Percentiles rank a stretch among this genome's conserved stretches.
These are phyloP conservation scores for Hipposideros larvatus DNA, from an alignment of 2,797 vertebrate species.

Conservation along the genomic window DNA sequence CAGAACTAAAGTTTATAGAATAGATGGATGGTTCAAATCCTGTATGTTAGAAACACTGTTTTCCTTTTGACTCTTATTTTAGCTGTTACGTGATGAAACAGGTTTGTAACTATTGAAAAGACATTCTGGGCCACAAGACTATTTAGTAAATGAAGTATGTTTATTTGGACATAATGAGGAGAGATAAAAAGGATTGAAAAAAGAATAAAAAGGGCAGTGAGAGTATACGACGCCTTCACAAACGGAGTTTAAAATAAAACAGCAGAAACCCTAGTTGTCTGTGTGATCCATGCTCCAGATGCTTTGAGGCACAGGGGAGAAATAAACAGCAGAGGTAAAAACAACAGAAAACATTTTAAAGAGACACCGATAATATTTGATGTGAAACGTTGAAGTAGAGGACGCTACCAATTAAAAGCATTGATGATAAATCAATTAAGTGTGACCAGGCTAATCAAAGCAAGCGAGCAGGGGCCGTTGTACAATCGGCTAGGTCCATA, in stretches of 20 bases:
- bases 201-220: slow-evolving; percentile 9
- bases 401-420: slow-evolving; percentile 67
- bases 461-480: slow-evolving; percentile 7
- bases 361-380: background rate
- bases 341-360: slow-evolving; percentile 20
- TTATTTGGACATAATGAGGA: slow-evolving; percentile 75
- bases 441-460: slow-evolving; percentile 72
- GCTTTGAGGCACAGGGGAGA: slow-evolving; percentile 38
- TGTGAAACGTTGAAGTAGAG: slow-evolving; percentile 65
- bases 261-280: slow-evolving; percentile 62
- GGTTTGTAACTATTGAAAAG: background rate
- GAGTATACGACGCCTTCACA: slow-evolving; percentile 68
- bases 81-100: background rate
- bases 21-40: background rate
- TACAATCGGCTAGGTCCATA: slow-evolving; percentile 21
- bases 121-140: background rate
- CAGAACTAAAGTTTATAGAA: background rate
- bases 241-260: slow-evolving; percentile 67
- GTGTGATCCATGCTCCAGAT: slow-evolving; percentile 40
- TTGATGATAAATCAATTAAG: slow-evolving; percentile 58
- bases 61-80: slow-evolving; percentile 29
- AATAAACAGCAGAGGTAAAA: slow-evolving; percentile 63
- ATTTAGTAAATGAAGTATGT: background rate
- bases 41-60: background rate
- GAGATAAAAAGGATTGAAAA: slow-evolving; percentile 58